Percentiles rank a stretch among this genome's conserved stretches.
phyloP scores from a whole-genome alignment of 1,140 invertebrate genomes.

The Heliconius himera region DNA sequence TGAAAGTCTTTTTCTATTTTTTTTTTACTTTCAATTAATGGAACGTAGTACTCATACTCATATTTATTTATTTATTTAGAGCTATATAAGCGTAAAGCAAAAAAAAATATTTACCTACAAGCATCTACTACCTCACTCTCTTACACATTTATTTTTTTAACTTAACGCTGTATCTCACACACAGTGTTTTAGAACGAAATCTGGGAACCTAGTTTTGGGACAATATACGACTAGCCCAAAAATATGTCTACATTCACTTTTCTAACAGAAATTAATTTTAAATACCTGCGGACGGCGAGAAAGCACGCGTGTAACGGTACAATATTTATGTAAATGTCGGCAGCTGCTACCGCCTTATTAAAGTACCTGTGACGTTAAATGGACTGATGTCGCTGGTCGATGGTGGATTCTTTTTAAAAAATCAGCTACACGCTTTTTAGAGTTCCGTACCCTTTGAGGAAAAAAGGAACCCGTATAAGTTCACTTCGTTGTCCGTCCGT shows the following conservation, averaged over 20 bases:
- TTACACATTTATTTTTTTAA: not conserved
- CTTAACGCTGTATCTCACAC: too few species aligned
- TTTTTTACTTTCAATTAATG: too few species aligned
- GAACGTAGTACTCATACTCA: too few species aligned
- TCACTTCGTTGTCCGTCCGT: not conserved
- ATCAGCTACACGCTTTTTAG: not conserved
- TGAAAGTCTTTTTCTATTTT: too few species aligned
- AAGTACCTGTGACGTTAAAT: slow-evolving; percentile 36
- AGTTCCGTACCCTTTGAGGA: too few species aligned
- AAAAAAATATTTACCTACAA: too few species aligned
- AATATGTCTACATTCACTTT: not conserved
- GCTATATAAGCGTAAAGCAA: too few species aligned
- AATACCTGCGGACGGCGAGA: slow-evolving; percentile 37
- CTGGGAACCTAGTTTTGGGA: too few species aligned
- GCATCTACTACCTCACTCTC: not conserved
- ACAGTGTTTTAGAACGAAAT: too few species aligned
- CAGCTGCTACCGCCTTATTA: slow-evolving; percentile 44
- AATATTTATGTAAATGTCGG: slow-evolving; percentile 49
- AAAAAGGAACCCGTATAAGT: too few species aligned
- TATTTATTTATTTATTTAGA: too few species aligned
- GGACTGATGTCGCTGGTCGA: not conserved
- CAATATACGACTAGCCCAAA: too few species aligned
- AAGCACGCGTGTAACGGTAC: slow-evolving; percentile 31
- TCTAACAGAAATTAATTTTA: slow-evolving; percentile 38
- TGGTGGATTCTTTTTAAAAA: not conserved